Conservation (phyloP, 2,113 vertebrate species). For the Hippolais icterina region DNA sequence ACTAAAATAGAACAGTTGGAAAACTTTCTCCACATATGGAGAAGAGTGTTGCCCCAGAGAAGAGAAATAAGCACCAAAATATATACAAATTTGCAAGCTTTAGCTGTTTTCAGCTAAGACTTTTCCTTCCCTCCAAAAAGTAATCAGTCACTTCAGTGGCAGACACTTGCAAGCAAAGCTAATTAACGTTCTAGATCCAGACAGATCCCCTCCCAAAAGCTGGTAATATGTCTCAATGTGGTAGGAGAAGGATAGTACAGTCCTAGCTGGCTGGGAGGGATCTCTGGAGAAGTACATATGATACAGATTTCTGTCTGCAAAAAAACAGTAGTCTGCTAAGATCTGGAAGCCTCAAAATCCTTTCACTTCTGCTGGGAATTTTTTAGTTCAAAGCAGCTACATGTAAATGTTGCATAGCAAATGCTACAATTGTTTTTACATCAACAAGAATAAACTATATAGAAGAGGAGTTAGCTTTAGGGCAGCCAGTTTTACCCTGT, state of each 20-base stretch:
- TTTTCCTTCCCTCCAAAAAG: neutral
- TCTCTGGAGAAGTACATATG: slow-evolving; percentile 26
- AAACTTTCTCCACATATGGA: neutral
- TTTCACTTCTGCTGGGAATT: slow-evolving; percentile 58
- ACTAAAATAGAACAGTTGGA: neutral
- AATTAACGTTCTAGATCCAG: slow-evolving; percentile 38
- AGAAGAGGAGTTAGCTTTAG: neutral
- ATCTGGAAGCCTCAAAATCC: slow-evolving; percentile 50
- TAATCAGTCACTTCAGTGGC: neutral
- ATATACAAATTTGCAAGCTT: neutral
- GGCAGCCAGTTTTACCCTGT: neutral
- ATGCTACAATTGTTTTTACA: slow-evolving; percentile 20
- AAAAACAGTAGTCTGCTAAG: slow-evolving; percentile 13
- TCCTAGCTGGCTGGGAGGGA: neutral
- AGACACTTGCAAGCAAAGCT: neutral
- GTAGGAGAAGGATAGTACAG: neutral
- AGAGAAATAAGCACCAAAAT: neutral
- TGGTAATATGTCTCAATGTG: neutral
- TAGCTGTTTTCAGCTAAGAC: neutral
- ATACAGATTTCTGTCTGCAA: slow-evolving; percentile 16
- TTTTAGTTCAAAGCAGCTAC: slow-evolving; percentile 60
- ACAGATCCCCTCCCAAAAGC: neutral
- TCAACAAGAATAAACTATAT: slow-evolving; percentile 1
- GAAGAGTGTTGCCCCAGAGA: neutral
- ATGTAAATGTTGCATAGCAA: slow-evolving; percentile 35